phyloP scores from a whole-genome alignment of 2,888 invertebrate genomes.

The Tuberolachnus salignus region DNA sequence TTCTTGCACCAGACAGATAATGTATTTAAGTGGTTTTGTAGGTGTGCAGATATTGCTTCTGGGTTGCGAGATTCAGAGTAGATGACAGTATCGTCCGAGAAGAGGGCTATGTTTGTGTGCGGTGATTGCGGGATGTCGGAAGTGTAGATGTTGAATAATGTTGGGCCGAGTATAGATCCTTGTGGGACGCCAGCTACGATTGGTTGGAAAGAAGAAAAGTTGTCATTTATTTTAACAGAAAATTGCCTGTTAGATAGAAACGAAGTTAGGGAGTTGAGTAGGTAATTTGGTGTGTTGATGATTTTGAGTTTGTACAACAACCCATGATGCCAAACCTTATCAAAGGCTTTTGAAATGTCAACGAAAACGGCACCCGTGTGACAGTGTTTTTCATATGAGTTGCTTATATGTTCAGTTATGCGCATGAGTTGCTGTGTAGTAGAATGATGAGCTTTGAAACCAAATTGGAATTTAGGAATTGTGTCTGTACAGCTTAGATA shows the following conservation, averaged over 20 bases:
- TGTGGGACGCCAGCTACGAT: too few relatives aligned
- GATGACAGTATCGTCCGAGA: background rate
- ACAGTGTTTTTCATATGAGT: background rate
- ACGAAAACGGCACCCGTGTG: background rate
- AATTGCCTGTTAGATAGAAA: background rate
- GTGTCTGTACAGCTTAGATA: background rate
- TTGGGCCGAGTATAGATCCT: too few relatives aligned
- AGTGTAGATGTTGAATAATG: too few relatives aligned
- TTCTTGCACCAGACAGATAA: background rate
- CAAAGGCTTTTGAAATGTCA: background rate
- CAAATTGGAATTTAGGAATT: slow-evolving; percentile 7
- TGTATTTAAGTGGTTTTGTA: background rate
- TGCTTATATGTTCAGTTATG: background rate
- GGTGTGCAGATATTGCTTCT: too few relatives aligned
- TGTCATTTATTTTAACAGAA: too few relatives aligned
- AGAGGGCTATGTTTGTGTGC: background rate
- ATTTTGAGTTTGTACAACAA: background rate
- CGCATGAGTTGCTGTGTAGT: background rate
- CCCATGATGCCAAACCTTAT: background rate
- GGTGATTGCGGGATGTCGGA: background rate
- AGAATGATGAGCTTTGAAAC: background rate
- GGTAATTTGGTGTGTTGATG: background rate
- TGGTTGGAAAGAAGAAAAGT: background rate
- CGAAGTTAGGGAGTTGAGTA: background rate
- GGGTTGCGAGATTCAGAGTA: background rate